Conservation (phyloP, 2,888 invertebrate genomes). For the Pammene aurita region DNA sequence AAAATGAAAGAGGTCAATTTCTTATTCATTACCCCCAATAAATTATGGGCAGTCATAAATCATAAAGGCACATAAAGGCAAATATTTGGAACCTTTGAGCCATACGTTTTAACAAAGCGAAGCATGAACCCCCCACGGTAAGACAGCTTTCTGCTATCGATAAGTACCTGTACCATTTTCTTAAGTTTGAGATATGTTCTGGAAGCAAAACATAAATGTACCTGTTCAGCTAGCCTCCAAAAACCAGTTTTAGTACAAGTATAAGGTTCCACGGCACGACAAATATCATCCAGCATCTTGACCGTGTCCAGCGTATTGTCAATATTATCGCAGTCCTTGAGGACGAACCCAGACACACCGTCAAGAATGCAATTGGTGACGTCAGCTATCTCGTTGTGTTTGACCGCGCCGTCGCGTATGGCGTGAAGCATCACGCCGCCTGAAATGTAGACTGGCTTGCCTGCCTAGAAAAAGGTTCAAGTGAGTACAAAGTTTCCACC, state of each 20-base stretch:
- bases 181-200: too few species aligned
- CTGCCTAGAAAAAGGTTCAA: constrained; percentile 54
- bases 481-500: background rate
- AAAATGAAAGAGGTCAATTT: too few species aligned
- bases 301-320: constrained; percentile 52
- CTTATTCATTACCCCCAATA: too few species aligned
- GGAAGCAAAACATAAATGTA: constrained; percentile 43
- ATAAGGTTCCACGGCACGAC: constrained; percentile 61
- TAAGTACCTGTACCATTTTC: too few species aligned
- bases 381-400: constrained; percentile 58
- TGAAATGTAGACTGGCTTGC: constrained; percentile 66
- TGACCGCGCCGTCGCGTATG: constrained; percentile 49
- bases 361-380: constrained; percentile 64
- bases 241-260: constrained; percentile 53
- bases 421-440: constrained; percentile 59
- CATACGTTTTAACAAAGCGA: too few species aligned
- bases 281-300: constrained; percentile 57
- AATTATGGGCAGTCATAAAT: too few species aligned
- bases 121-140: too few species aligned
- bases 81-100: too few species aligned
- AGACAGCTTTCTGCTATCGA: too few species aligned
- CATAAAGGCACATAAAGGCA: too few species aligned
- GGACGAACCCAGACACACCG: constrained; percentile 65
- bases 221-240: constrained; percentile 57
- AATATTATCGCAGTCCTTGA: constrained; percentile 52